Percentiles rank a stretch among this genome's conserved stretches.
These are phyloP conservation scores for Caprella mutica DNA, from an alignment of 2,888 invertebrate genomes.

Conservation along the genomic window DNA sequence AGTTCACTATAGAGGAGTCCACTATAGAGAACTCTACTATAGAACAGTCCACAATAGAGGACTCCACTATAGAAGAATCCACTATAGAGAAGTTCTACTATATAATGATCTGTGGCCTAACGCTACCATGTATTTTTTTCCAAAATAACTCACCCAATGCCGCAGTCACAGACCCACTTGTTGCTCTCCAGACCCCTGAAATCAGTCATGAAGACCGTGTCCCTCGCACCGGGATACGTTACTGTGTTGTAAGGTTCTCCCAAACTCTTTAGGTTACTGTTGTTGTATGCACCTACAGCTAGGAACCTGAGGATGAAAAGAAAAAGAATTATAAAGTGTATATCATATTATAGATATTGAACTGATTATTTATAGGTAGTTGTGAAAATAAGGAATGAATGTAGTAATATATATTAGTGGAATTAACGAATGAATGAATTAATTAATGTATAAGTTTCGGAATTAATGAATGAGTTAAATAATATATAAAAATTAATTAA, in stretches of 20 bases:
- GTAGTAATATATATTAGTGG: no score
- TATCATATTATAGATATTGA: background rate
- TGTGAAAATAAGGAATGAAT: no score
- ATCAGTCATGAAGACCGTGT: slow-evolving; percentile 32
- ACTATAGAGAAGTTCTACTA: no score
- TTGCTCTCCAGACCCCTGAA: slow-evolving; percentile 23
- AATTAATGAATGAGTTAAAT: background rate
- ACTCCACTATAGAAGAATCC: no score
- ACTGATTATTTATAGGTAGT: no score
- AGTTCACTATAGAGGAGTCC: no score
- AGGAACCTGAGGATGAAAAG: slow-evolving; percentile 20
- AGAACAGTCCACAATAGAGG: no score
- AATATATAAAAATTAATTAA: no score
- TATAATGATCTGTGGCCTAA: no score
- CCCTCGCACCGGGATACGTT: slow-evolving; percentile 26
- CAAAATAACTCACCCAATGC: slow-evolving; percentile 26
- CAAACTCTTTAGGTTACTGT: slow-evolving; percentile 20
- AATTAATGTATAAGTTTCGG: background rate
- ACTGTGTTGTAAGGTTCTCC: slow-evolving; percentile 33
- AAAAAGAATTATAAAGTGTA: background rate
- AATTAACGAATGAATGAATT: no score
- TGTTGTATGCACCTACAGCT: slow-evolving; percentile 27
- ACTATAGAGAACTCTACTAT: no score
- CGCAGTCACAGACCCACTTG: slow-evolving; percentile 33
- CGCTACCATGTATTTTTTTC: no score